Conservation (phyloP, 1,140 invertebrate species). For the Rhagoletis zephyria region DNA sequence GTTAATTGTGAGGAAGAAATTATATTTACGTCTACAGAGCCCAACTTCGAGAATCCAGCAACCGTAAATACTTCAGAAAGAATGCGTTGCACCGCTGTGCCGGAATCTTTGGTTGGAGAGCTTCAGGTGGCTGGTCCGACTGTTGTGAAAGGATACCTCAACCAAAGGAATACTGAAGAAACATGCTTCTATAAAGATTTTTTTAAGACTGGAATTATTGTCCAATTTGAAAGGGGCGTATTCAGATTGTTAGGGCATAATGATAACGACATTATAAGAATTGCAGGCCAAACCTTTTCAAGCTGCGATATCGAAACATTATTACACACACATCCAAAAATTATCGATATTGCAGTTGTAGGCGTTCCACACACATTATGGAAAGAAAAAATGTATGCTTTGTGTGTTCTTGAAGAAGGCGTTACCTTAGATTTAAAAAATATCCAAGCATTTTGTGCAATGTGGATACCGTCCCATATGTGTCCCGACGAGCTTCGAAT, state of each 20-base stretch:
- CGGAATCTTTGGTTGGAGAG: not conserved
- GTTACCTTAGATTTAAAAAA: not conserved
- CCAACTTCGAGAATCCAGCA: not conserved
- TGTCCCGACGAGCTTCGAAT: not conserved
- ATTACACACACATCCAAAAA: conserved; percentile 11
- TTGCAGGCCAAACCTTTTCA: not conserved
- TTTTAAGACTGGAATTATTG: conserved; percentile 28
- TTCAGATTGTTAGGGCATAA: not conserved
- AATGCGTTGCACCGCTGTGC: not conserved
- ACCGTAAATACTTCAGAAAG: not conserved
- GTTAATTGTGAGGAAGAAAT: conserved; percentile 1
- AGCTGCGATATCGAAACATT: conserved; percentile 16
- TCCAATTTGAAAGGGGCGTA: not conserved
- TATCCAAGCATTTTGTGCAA: not conserved
- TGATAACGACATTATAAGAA: not conserved
- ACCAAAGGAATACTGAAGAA: not conserved
- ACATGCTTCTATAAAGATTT: not conserved
- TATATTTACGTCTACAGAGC: not conserved
- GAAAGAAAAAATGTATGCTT: not conserved
- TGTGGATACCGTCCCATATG: conserved; percentile 8
- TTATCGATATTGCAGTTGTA: conserved; percentile 16
- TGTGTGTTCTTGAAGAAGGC: not conserved
- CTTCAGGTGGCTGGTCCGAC: not conserved
- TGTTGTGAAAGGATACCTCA: conserved; percentile 18
- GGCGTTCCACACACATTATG: not conserved